Evolutionary conservation across 2,888 invertebrate species (phyloP).

Genomic region (Cosmopolites sordidus): DNA sequence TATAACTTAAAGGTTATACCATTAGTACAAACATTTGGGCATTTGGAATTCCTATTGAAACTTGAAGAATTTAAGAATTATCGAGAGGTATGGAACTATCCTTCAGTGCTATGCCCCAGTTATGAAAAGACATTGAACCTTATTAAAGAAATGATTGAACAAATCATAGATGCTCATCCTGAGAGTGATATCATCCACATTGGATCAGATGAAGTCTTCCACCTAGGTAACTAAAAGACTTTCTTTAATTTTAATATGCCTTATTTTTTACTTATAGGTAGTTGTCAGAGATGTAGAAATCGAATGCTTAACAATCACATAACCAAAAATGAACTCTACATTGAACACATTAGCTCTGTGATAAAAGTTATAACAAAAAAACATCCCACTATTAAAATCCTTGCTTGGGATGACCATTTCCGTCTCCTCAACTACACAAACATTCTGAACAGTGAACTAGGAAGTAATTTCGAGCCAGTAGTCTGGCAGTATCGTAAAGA

Average conservation of each 20-base stretch:
- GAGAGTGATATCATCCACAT: slow-evolving; percentile 58
- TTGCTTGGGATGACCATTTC: slow-evolving; percentile 85
- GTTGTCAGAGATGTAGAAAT: slow-evolving; percentile 56
- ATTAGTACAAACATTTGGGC: slow-evolving; percentile 81
- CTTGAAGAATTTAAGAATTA: slow-evolving; percentile 61
- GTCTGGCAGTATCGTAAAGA: slow-evolving; percentile 65
- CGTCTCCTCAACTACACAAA: slow-evolving; percentile 53
- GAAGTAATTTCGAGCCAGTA: slow-evolving; percentile 60
- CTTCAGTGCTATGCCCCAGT: slow-evolving; percentile 68
- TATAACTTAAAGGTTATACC: slow-evolving; percentile 69
- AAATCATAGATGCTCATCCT: slow-evolving; percentile 60
- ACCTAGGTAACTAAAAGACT: slow-evolving; percentile 46
- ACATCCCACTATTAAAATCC: slow-evolving; percentile 53
- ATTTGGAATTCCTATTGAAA: slow-evolving; percentile 77
- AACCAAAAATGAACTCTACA: slow-evolving; percentile 56
- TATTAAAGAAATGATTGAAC: slow-evolving; percentile 65
- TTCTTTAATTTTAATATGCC: neutral
- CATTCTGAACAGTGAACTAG: slow-evolving; percentile 39
- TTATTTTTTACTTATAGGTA: slow-evolving; percentile 36
- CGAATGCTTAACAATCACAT: slow-evolving; percentile 42
- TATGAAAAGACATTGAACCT: slow-evolving; percentile 54
- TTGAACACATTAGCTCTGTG: slow-evolving; percentile 58
- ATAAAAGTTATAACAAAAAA: slow-evolving; percentile 50
- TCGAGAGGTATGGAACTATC: slow-evolving; percentile 60
- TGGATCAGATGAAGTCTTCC: slow-evolving; percentile 79